Evolutionary conservation across 2,113 vertebrate species (phyloP), one percentile per base, ranked within the genome.

Genomic region (Ascaphus truei): DNA sequence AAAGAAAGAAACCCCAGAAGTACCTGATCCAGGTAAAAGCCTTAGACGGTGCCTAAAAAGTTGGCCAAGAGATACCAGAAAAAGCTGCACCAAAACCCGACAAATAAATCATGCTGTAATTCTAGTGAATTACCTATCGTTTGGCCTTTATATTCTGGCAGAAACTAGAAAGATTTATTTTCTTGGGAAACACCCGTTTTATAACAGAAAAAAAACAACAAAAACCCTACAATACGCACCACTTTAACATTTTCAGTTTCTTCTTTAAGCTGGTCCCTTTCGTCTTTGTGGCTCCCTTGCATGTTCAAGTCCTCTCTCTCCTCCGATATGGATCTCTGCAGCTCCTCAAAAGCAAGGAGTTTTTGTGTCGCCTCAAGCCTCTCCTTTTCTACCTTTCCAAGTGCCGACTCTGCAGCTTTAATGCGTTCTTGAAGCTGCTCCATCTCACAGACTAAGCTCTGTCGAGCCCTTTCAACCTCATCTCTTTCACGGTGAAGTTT

Each of bases 221-320:
- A n/a, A n/a, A n/a, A n/a, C n/a, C n/a, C n/a, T n/a, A n/a, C n/a
- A n/a, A 63, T 13, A 71, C 78, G 3, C 68, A 84, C 83, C 53
- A 50, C 78, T 13, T 79, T 72, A 5, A 75, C 76, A 55, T 71
- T 82, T 15, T 2, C 27, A 11, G 77, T 69, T 20, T 83, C 77
- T 10, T 61, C 53, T 61, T 76, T 65, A 13, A 84, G 25, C 15
- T 48, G 75, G 6, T 82, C 73, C 31, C 69, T 81, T 53, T 83
- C 76, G 41, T 65, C 45, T 65, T 37, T 75, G 31, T 68, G 22
- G 3, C 10, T 25, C 29, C 84, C 72, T 23, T 80, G n/a, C 27
- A 72, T 57, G 41, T 78, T 72, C 18, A 86, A 76, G 12, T 78
- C 65, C 11, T 78, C 68, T 51, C 73, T 85, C 51, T 83, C 83